Evolutionary conservation across 1,140 invertebrate genomes (phyloP), one percentile per base, ranked within the genome.

Genomic region (Rhagoletis pomonella): DNA sequence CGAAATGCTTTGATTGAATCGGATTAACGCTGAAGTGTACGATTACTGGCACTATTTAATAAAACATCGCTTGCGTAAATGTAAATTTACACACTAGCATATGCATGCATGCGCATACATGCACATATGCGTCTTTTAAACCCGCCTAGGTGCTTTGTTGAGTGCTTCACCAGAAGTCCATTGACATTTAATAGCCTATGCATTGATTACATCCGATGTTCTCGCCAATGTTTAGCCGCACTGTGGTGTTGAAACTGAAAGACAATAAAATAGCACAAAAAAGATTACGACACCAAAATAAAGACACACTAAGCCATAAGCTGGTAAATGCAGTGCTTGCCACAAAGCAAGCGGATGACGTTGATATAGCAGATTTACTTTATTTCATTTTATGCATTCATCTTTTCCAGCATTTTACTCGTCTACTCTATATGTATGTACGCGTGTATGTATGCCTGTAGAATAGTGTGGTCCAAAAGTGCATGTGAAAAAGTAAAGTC

Each of bases 171-270:
- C 91, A 90, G 89, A 91, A 91, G 89, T 91, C 90, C 91, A 91
- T 91, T 91, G 90, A 91, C 90, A 91, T 90, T 91, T 91, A 91
- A 91, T 91, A 91, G 90, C 90, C 89, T 87, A 42, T 4, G 84
- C 44, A 29, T 81, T 81, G 73, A 81, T 81, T 81, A 55, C 55
- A 19, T 55, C 47, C 73, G 73, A 55, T 81, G 47, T 81, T 19
- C 17, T 17, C 44, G n/a, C 73, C 73, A 55, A 55, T 55, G 73
- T 55, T n/a, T 58, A 50, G n/a, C n/a, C 44, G 47, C 73, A 81
- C 7, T 73, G 69, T 9, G 44, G 69, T 47, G 42, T 6, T 6
- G 73, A 55, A 17, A 47, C 47, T 81, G 10, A 81, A 17, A 73
- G 67, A 73, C 39, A 29, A 29, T 7, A 19, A 69, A 42, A 39